Base-by-base conservation (phyloP, 2,888 invertebrate genomes). In the Charanyca ferruginea region DNA sequence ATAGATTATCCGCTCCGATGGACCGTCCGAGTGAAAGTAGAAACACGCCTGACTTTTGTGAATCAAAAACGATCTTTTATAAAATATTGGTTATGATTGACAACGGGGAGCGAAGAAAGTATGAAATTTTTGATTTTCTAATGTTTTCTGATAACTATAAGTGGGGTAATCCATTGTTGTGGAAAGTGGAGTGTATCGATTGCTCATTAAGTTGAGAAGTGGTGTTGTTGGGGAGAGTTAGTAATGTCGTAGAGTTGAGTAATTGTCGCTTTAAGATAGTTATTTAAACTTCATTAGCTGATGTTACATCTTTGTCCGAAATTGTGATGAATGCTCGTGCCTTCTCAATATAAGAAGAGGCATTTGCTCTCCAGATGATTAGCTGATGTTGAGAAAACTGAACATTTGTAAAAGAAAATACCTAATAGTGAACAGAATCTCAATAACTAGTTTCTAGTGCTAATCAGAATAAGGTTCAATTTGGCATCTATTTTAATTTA, bases 1-100 rank as follows among this genome's bases (percentile, higher is more conserved):
- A 76, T 77, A 79, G 66, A 86, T 87, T 87, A 86, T 85, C 72
- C 82, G 89, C 88, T 89, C 87, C 80, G 87, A 73, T 86, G 87
- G 77, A 54, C 81, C 68, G 79, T 52, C 70, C 61, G 60, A 88
- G 89, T 88, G 89, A 89, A 89, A 89, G 88, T 89, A 74, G 73
- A 64, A 64, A 74, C 68, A 79, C 61, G 75, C 48, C 74, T 65
- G 65, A 23, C 61, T 47, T 76, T 75, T 76, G 63, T 76, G 70
- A 83, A 76, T 73, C 75, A 66, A 65, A n/a, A 78, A 62, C 65
- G 61, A 66, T 73, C 67, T 73, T 66, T 53, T 69, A 61, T 70
- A 74, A 74, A 80, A 73, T 72, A 77, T 80, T 58, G 48, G 80
- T 54, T 68, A 75, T 79, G 52, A 76, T 76, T 65, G 52, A 67